These are phyloP conservation scores for Alca torda DNA, from an alignment of 2,797 vertebrate genomes.

Conservation along the genomic window DNA sequence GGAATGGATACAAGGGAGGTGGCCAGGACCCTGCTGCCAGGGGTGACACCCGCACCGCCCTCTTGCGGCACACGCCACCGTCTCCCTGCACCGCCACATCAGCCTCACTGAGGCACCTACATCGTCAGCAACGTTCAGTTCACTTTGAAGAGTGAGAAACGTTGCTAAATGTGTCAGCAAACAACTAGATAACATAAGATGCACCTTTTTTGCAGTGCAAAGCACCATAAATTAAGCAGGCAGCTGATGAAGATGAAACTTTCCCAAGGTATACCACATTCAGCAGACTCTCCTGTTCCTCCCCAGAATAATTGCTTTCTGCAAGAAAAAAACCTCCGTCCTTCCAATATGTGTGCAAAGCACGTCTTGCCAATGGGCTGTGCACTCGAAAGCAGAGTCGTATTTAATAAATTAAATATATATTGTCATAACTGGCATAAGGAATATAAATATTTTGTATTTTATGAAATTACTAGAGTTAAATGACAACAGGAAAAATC, in stretches of 20 bases:
- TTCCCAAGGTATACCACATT: slow-evolving; percentile 53
- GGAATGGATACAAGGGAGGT: neutral
- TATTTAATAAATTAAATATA: slow-evolving; percentile 42
- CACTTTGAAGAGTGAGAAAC: slow-evolving; percentile 71
- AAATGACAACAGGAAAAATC: slow-evolving; percentile 15
- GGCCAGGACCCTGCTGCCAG: slow-evolving; percentile 4
- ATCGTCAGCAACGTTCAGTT: slow-evolving; percentile 67
- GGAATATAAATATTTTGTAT: slow-evolving; percentile 43
- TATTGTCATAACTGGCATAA: slow-evolving; percentile 37
- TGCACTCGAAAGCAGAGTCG: neutral
- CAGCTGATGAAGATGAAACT: slow-evolving; percentile 61
- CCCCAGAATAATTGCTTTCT: slow-evolving; percentile 36
- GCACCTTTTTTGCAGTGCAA: slow-evolving; percentile 61
- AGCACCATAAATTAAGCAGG: slow-evolving; percentile 68
- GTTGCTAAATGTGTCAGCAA: slow-evolving; percentile 72
- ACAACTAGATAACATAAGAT: slow-evolving; percentile 67
- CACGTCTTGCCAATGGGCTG: neutral
- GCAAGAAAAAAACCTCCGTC: neutral
- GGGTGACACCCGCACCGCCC: neutral
- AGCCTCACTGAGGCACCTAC: slow-evolving; percentile 59
- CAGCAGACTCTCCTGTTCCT: slow-evolving; percentile 16
- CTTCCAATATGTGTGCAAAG: slow-evolving; percentile 38
- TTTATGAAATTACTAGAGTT: slow-evolving; percentile 47
- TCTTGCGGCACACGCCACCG: neutral
- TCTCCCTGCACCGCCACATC: slow-evolving; percentile 30